Evolutionary conservation across 1,140 invertebrate species (phyloP).

Genomic region (Euwallacea similis): DNA sequence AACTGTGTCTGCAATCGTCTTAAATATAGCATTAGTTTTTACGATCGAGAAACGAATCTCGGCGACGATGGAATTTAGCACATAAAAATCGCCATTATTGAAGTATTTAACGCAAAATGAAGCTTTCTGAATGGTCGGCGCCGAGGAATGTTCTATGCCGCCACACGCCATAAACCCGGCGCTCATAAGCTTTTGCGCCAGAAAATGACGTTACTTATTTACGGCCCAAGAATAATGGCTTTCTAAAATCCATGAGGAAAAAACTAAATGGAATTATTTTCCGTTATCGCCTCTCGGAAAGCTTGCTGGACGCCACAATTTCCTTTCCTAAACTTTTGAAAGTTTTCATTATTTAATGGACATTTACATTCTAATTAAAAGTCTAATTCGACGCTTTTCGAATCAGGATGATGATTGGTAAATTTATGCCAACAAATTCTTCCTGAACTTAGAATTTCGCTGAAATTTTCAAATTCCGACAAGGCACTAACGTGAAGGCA

Average conservation of each 20-base stretch:
- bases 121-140: constrained; percentile 11
- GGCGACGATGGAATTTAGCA: not conserved
- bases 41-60: too few relatives aligned
- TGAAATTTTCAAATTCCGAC: not conserved
- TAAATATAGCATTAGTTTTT: too few relatives aligned
- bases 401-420: too few relatives aligned
- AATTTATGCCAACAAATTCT: too few relatives aligned
- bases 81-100: constrained; percentile 6
- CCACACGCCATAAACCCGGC: constrained; percentile 12
- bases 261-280: constrained; percentile 4
- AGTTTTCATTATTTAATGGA: too few relatives aligned
- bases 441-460: too few relatives aligned
- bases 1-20: too few relatives aligned
- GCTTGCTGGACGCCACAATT: too few relatives aligned
- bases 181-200: not conserved
- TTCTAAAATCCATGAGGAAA: constrained; percentile 13
- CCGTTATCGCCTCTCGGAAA: not conserved
- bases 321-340: too few relatives aligned
- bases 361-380: too few relatives aligned
- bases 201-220: constrained; percentile 12
- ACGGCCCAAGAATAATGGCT: constrained; percentile 11
- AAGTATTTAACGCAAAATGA: constrained; percentile 8
- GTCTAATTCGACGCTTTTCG: too few relatives aligned
- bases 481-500: constrained; percentile 22
- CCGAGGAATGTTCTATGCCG: constrained; percentile 11